phyloP scores from a whole-genome alignment of 2,113 vertebrate genomes.

The Callipepla squamata region DNA sequence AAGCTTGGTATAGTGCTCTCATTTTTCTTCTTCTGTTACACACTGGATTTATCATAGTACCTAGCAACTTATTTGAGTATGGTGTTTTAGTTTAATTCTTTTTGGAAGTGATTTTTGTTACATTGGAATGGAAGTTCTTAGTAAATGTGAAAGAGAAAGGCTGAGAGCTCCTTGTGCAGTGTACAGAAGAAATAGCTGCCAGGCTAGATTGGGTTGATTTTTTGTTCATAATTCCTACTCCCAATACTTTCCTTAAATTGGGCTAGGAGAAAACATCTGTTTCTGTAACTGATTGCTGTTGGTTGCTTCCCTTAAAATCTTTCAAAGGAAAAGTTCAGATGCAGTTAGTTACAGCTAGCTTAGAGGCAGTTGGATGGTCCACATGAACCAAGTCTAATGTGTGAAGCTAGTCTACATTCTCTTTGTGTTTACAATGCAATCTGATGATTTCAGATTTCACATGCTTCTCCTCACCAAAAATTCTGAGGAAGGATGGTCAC shows the following conservation, averaged over 20 bases:
- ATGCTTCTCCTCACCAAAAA: neutral
- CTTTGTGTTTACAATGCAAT: neutral
- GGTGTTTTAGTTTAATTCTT: neutral
- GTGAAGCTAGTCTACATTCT: neutral
- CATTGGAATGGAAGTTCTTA: neutral
- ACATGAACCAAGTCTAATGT: neutral
- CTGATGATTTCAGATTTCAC: neutral
- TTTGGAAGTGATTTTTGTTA: neutral
- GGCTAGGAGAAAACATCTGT: neutral
- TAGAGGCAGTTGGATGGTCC: neutral
- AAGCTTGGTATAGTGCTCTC: neutral
- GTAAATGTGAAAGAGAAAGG: neutral
- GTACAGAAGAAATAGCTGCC: neutral
- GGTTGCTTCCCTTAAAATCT: neutral
- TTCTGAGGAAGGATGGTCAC: too few species aligned
- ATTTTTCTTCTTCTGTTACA: neutral
- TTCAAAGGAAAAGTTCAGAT: neutral
- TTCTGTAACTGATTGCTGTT: neutral
- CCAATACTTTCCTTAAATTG: neutral
- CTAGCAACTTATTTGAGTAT: neutral
- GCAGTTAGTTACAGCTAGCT: neutral
- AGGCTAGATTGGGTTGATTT: neutral
- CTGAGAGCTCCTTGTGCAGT: neutral
- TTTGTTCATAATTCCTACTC: neutral
- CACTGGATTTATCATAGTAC: neutral